Base-by-base conservation (phyloP, 2,888 invertebrate genomes). In the Chrysolina oricalcia region DNA sequence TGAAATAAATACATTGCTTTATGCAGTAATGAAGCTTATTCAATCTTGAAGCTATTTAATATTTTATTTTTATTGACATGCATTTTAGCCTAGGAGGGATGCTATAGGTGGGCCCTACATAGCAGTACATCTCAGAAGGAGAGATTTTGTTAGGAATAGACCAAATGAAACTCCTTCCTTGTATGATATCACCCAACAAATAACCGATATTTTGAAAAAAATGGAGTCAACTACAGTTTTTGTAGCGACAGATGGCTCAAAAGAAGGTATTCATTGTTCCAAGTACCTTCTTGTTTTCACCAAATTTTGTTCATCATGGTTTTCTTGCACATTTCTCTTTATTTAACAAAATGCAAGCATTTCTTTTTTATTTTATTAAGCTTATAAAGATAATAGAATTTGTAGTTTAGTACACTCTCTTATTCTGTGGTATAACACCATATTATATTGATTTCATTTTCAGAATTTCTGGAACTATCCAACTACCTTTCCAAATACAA, bases 51-150 rank as follows among this genome's bases (percentile, higher is more conserved):
- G 5, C 2, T 27, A 27, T 3, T 27, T 27, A 2, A 27, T 27
- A 27, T 3, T 27, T 27, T 3, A 43, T 43, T 65, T 21, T 23
- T 40, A 53, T 40, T 48, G 11, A n/a, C 21, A 35, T 9, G 6
- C n/a, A 48, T 85, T 87, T 76, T 78, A 91, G 89, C 86, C 87
- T 0, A 88, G 87, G 79, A 89, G 92, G 77, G 88, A 87, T 82
- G 91, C 92, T 0, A 84, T 85, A 69, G 94, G 96, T 68, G 92
- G 92, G 0, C 92, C 94, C 0, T 99, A 96, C 87, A 76, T 98
- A 10, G 93, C 94, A 62, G 93, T 95, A 0, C 99, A 99, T 89
- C 91, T 98, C 87, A 91, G 99, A 81, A 90, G 99, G 71, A 92
- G 93, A 78, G 99, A 99, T 89, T 99, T 98, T 89, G 89, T 96